Evolutionary conservation across 2,888 invertebrate genomes (phyloP).

Genomic region (Oxytorus armatus): DNA sequence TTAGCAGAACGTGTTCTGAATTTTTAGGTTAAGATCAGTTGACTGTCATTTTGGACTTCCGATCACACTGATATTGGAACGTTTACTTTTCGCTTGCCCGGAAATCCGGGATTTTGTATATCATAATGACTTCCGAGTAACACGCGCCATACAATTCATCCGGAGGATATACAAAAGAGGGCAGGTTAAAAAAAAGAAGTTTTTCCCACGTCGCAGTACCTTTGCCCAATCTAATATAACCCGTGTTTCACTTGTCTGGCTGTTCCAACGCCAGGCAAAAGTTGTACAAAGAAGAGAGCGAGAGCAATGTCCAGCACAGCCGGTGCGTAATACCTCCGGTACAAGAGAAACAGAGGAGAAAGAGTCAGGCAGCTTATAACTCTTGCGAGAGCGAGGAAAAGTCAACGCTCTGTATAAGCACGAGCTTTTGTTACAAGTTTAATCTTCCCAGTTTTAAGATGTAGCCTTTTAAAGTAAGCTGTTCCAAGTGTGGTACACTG

Average conservation of each 20-base stretch:
- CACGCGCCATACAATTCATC: conserved; percentile 23
- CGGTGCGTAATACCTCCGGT: conserved; percentile 39
- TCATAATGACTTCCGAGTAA: neutral
- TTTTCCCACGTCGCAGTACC: conserved; percentile 8
- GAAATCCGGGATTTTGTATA: neutral
- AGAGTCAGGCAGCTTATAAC: conserved; percentile 43
- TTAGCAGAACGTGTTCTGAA: too few relatives aligned
- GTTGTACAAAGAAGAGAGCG: conserved; percentile 36
- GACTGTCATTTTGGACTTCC: too few relatives aligned
- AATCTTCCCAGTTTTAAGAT: conserved; percentile 48
- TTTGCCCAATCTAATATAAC: conserved; percentile 34
- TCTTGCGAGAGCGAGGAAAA: conserved; percentile 51
- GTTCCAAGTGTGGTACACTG: neutral
- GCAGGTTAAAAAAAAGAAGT: conserved; percentile 25
- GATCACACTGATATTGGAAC: too few relatives aligned
- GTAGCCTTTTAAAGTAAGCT: conserved; percentile 19
- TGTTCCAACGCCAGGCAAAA: conserved; percentile 25
- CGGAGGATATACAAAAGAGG: conserved; percentile 10
- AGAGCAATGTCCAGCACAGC: conserved; percentile 50
- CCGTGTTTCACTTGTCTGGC: conserved; percentile 40
- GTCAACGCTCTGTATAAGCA: conserved; percentile 45
- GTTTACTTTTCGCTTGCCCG: too few relatives aligned
- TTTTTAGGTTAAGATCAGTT: too few relatives aligned
- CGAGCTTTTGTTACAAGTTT: conserved; percentile 20
- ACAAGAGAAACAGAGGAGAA: conserved; percentile 13